Percentiles rank a stretch among this genome's conserved stretches.
These are phyloP conservation scores for Mormyrus proboscirostris DNA, from an alignment of 2,797 vertebrate genomes.

Conservation along the genomic window DNA sequence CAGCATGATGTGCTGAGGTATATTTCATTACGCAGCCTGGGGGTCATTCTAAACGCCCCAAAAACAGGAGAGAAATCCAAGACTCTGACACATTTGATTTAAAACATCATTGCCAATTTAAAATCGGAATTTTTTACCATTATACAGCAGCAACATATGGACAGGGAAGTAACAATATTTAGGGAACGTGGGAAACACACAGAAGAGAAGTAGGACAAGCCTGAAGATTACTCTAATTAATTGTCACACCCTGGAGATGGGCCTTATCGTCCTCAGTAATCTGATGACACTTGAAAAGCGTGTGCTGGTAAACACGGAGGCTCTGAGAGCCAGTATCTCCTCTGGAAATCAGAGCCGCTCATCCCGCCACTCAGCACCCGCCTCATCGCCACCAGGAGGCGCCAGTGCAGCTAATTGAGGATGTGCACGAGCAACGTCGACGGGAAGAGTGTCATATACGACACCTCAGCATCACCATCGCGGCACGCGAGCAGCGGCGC, in stretches of 20 bases:
- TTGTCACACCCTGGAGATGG: not conserved
- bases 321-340: not conserved
- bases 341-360: not conserved
- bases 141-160: not conserved
- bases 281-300: not conserved
- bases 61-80: not conserved
- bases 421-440: not conserved
- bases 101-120: not conserved
- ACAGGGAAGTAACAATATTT: not conserved
- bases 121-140: not conserved
- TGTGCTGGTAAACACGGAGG: not conserved
- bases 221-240: not conserved
- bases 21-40: not conserved
- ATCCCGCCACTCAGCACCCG: not conserved
- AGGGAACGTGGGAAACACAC: not conserved
- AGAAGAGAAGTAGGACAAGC: not conserved
- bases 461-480: not conserved
- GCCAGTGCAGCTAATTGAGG: not conserved
- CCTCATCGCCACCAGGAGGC: not conserved
- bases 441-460: not conserved
- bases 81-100: not conserved
- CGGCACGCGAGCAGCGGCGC: not conserved
- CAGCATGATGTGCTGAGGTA: not conserved
- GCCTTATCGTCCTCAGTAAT: not conserved
- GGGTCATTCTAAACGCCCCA: not conserved